A percentile compares a stretch with the other conserved stretches of the same genome.
These are phyloP conservation scores for Diprion similis DNA, from an alignment of 1,140 invertebrate genomes.

Conservation along the genomic window DNA sequence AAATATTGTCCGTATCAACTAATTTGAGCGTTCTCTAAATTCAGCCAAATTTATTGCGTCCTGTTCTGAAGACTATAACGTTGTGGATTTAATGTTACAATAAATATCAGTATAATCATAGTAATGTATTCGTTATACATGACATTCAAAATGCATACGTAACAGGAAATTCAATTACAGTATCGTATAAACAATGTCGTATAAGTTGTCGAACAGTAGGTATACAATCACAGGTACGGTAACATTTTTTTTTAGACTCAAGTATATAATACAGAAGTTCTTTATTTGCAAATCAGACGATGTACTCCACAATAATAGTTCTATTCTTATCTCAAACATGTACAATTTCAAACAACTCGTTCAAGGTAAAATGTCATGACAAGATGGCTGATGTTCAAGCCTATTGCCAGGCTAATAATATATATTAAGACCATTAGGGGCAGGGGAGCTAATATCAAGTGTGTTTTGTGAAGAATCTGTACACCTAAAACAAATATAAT, in stretches of 20 bases:
- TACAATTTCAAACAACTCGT: slow-evolving; percentile 64
- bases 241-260: not conserved
- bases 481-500: slow-evolving; percentile 73
- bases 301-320: not conserved
- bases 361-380: slow-evolving; percentile 84
- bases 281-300: not conserved
- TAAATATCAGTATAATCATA: no score
- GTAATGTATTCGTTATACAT: no score
- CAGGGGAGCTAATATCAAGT: slow-evolving; percentile 87
- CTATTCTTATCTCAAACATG: not conserved
- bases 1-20: no score
- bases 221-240: no score
- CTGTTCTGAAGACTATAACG: no score
- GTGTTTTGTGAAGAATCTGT: slow-evolving; percentile 88
- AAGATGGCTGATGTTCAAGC: slow-evolving; percentile 76
- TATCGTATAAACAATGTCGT: no score
- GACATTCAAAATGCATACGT: no score
- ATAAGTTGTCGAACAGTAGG: no score
- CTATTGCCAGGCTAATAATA: slow-evolving; percentile 75
- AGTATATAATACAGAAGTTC: not conserved
- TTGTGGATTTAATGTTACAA: no score
- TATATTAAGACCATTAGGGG: slow-evolving; percentile 82
- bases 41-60: no score
- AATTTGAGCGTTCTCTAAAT: no score
- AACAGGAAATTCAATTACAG: no score